Evolutionary conservation across 2,113 vertebrate species (phyloP), one percentile per base, ranked within the genome.

Genomic region (Chrysochloris asiatica): DNA sequence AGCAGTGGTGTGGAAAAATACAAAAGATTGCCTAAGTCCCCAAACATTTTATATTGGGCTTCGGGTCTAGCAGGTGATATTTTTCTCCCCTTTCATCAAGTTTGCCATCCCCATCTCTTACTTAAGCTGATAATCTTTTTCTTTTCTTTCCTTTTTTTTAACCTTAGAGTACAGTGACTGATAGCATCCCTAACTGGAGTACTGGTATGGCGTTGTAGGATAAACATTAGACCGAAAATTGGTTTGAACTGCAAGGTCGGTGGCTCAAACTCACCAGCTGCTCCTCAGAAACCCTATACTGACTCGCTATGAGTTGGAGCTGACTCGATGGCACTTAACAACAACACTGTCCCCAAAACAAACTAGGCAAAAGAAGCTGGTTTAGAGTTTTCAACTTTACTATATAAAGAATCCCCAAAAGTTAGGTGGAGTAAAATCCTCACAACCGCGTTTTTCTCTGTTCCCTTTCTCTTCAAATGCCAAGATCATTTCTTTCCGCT

Each of bases 261-360:
- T n/a, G n/a, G n/a, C n/a, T n/a, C n/a, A n/a, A n/a, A n/a, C n/a
- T n/a, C n/a, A n/a, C n/a, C n/a, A n/a, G n/a, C n/a, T n/a, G n/a
- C n/a, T n/a, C n/a, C n/a, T n/a, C n/a, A n/a, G n/a, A n/a, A n/a
- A n/a, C n/a, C n/a, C n/a, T n/a, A n/a, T n/a, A n/a, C n/a, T n/a
- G n/a, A n/a, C n/a, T n/a, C n/a, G n/a, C n/a, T n/a, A n/a, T n/a
- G n/a, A n/a, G n/a, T n/a, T n/a, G n/a, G n/a, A n/a, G n/a, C n/a
- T n/a, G n/a, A n/a, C n/a, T n/a, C n/a, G n/a, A n/a, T n/a, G n/a
- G n/a, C n/a, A n/a, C n/a, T n/a, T n/a, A n/a, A n/a, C n/a, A n/a
- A n/a, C n/a, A n/a, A n/a, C n/a, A n/a, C n/a, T 48, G 7, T 86
- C 80, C 75, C 79, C 71, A 80, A 73, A 78, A 63, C 61, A 77